Percentiles rank a stretch among this genome's conserved stretches.
These are phyloP conservation scores for Oreamnos americanus DNA, from an alignment of 2,113 vertebrate genomes.

Conservation along the genomic window DNA sequence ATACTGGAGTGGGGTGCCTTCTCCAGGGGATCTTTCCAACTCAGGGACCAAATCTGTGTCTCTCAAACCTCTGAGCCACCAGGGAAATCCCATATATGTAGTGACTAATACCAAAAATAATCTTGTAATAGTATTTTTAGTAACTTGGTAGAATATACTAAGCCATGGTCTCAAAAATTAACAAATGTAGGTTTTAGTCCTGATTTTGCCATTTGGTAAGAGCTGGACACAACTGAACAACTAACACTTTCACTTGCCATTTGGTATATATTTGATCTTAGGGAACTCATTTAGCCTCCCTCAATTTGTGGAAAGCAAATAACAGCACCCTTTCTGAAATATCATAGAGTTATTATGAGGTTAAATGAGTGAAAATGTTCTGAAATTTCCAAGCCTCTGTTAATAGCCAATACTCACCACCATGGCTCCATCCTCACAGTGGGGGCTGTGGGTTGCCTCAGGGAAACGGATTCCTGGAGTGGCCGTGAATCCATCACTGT, in stretches of 20 bases:
- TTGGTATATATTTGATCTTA: not conserved
- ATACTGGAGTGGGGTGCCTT: not conserved
- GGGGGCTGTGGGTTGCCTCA: not conserved
- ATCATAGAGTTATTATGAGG: not conserved
- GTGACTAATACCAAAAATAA: not conserved
- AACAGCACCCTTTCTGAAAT: not conserved
- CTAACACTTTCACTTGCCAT: not conserved
- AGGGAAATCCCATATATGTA: not conserved
- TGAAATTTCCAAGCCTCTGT: not conserved
- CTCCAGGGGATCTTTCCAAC: not conserved
- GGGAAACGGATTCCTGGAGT: not conserved
- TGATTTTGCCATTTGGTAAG: not conserved
- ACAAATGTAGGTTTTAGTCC: not conserved
- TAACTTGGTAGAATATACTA: not conserved
- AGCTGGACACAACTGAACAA: not conserved
- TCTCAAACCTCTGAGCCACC: not conserved
- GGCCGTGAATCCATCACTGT: not conserved
- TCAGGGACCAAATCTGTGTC: not conserved
- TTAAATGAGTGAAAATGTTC: conserved; percentile 32
- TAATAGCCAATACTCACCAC: not conserved
- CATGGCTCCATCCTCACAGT: too few relatives aligned
- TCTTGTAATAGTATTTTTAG: not conserved
- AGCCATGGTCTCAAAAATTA: not conserved
- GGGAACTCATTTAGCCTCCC: not conserved
- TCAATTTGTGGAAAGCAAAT: not conserved